A percentile compares a stretch with the other conserved stretches of the same genome.
Evolutionary conservation across 2,888 invertebrate species (phyloP).

Genomic region (Habrosyne pyritoides): DNA sequence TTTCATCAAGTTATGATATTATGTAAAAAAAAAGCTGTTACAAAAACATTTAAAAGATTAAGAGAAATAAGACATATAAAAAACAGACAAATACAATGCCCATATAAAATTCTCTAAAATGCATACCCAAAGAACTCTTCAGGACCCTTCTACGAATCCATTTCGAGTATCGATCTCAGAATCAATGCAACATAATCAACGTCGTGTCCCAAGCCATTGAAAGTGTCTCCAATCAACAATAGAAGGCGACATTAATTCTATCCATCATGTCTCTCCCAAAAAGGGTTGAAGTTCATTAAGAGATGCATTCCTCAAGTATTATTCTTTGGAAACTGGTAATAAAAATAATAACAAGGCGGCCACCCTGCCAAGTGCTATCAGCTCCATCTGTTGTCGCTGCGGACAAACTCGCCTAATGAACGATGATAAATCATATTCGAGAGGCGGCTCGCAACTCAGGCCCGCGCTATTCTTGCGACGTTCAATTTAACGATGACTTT

Average conservation of each 20-base stretch:
- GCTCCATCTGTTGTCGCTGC: conserved; percentile 84
- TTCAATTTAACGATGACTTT: conserved; percentile 33
- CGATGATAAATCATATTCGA: conserved; percentile 84
- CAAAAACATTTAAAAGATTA: too few relatives aligned
- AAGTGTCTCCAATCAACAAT: conserved; percentile 81
- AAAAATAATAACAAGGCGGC: conserved; percentile 84
- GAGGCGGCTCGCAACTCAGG: conserved; percentile 72
- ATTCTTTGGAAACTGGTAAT: conserved; percentile 83
- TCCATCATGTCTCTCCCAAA: conserved; percentile 80
- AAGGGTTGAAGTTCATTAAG: conserved; percentile 83
- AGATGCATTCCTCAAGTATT: conserved; percentile 82
- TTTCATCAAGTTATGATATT: too few relatives aligned
- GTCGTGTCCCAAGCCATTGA: conserved; percentile 61
- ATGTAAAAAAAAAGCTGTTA: too few relatives aligned
- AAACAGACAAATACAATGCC: background rate
- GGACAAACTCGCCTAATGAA: conserved; percentile 84
- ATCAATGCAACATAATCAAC: conserved; percentile 66
- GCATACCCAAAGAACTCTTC: conserved; percentile 38
- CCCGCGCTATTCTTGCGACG: conserved; percentile 61
- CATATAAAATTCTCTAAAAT: conserved; percentile 24
- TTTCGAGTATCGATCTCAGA: conserved; percentile 49
- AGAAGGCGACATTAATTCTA: conserved; percentile 80
- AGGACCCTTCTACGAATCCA: conserved; percentile 49
- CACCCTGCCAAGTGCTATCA: conserved; percentile 84
- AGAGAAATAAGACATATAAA: background rate